Conservation (phyloP, 1,140 invertebrate genomes). For the Rhyzopertha dominica region DNA sequence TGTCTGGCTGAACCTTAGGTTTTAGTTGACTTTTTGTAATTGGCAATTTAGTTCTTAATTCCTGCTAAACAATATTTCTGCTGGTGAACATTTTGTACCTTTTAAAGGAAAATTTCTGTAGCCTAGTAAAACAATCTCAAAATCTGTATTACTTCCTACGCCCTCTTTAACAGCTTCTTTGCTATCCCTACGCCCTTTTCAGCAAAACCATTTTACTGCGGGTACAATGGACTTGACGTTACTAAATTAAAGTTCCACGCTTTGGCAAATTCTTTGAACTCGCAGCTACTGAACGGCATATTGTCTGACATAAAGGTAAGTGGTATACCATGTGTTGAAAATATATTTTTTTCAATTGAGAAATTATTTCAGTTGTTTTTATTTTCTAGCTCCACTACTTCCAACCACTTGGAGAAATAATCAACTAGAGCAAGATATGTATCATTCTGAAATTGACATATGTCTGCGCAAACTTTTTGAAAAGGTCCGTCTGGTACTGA, state of each 20-base stretch:
- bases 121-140: too few species aligned
- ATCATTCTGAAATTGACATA: conserved; percentile 24
- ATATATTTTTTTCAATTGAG: conserved; percentile 15
- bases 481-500: conserved; percentile 36
- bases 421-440: conserved; percentile 17
- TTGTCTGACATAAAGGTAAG: conserved; percentile 33
- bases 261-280: conserved; percentile 31
- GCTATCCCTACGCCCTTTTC: conserved; percentile 33
- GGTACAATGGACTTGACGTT: conserved; percentile 30
- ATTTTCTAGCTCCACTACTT: conserved; percentile 26
- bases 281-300: conserved; percentile 26
- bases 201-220: conserved; percentile 34
- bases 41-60: too few species aligned
- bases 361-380: conserved; percentile 19
- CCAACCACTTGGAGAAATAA: conserved; percentile 33
- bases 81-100: too few species aligned
- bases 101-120: too few species aligned
- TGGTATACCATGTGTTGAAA: conserved; percentile 33
- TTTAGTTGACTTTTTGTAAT: too few species aligned
- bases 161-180: conserved; percentile 34
- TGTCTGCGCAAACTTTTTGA: conserved; percentile 36
- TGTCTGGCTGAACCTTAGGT: too few species aligned
- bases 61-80: too few species aligned
- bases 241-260: conserved; percentile 26
- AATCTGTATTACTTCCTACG: too few species aligned